phyloP scores from a whole-genome alignment of 37 sponge, comb jelly and placozoan species.

The Dysidea cf. avara region DNA sequence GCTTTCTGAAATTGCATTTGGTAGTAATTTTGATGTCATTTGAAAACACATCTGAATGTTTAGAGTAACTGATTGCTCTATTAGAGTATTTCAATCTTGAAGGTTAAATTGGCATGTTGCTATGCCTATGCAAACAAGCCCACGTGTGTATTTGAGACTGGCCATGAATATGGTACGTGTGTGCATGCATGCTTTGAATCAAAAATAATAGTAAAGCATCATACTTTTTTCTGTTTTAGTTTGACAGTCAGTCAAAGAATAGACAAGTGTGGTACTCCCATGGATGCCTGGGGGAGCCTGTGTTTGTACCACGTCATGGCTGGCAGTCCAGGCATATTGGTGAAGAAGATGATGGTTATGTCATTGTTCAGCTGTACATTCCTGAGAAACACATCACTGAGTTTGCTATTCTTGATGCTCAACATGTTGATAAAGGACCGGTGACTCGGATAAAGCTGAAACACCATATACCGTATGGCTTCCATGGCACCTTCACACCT shows the following conservation, averaged over 20 bases:
- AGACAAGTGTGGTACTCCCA: constrained; percentile 87
- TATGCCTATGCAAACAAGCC: too few species aligned
- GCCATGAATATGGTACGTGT: too few species aligned
- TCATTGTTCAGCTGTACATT: constrained; percentile 75
- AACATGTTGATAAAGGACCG: constrained; percentile 66
- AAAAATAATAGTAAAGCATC: too few species aligned
- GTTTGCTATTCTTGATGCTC: constrained; percentile 85
- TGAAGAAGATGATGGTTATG: constrained; percentile 89
- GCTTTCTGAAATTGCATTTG: too few species aligned
- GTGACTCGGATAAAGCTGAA: constrained; percentile 74
- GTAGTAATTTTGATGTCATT: too few species aligned
- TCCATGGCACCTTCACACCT: constrained; percentile 92
- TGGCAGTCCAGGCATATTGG: constrained; percentile 28
- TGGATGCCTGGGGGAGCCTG: constrained; percentile 83
- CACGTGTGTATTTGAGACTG: too few species aligned
- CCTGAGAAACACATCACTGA: constrained; percentile 77
- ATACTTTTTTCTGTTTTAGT: too few species aligned
- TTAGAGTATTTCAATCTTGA: too few species aligned
- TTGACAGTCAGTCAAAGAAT: constrained; percentile 35
- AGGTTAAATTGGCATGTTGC: too few species aligned
- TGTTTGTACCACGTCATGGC: constrained; percentile 79
- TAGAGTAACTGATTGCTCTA: too few species aligned
- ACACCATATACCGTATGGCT: constrained; percentile 86
- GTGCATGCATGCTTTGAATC: too few species aligned
- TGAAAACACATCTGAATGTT: too few species aligned